Evolutionary conservation across 2,113 vertebrate genomes (phyloP), one percentile per base, ranked within the genome.

Genomic region (Oryzias curvinotus): DNA sequence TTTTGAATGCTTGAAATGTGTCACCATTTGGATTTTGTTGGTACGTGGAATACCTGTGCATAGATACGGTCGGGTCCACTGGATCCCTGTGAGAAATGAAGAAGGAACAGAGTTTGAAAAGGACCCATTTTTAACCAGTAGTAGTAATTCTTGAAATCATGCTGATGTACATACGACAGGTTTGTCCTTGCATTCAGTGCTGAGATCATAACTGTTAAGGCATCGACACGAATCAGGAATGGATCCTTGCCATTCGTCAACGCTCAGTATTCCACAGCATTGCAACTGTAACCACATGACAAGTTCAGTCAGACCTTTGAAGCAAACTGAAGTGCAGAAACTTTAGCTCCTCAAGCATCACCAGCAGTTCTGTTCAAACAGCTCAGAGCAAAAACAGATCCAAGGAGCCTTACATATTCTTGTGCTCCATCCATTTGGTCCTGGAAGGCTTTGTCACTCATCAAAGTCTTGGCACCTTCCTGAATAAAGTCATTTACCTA

Each of bases 201-300:
- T 3, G 7, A 54, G 0, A 1, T 0, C 36, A 12, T 13, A 36
- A 8, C 2, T 10, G 36, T 36, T 2, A 12, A 0, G 15, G 68
- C 87, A 89, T 0, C 0, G 0, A 50, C 86, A 88, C 60, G 78
- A 63, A 0, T 0, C 0, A 0, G 83, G 82, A 59, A 89, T 86
- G 0, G 1, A 0, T 0, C 1, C 0, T 0, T 52, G 72, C 87
- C 87, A 89, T 80, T 87, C 82, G 0, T 21, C 0, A 14, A 47
- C 0, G 2, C 61, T 17, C 4, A 1, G 1, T 16, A 87, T 0
- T 13, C 87, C 87, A 59, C 87, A 89, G 74, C 87, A 89, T 0
- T 52, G 0, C 0, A 0, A 0, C 87, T 89, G 62, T 0, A 62
- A 71, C 1, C 30, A 62, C 18, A 60, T 0, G 4, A 50, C 3